Conservation (phyloP, 2,888 invertebrate genomes). For the Aquatica leii region DNA sequence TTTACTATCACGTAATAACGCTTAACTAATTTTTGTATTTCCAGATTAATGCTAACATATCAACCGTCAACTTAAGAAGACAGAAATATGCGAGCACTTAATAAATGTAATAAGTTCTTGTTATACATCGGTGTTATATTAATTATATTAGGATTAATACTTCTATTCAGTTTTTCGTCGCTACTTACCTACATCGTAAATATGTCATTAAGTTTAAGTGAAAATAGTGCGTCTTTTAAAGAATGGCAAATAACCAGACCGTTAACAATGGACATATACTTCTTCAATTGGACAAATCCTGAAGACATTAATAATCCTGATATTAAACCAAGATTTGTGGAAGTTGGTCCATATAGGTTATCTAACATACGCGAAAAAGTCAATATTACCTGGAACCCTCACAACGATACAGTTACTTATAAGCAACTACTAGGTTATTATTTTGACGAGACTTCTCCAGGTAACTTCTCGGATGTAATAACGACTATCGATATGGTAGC, state of each 20-base stretch:
- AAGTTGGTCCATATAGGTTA: constrained; percentile 72
- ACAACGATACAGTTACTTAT: constrained; percentile 77
- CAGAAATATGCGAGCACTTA: constrained; percentile 7
- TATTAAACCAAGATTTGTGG: constrained; percentile 66
- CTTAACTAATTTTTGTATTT: background rate
- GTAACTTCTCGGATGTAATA: constrained; percentile 6
- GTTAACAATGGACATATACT: constrained; percentile 44
- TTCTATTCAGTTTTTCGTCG: background rate
- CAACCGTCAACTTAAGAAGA: background rate
- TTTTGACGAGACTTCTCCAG: constrained; percentile 71
- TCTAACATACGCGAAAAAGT: constrained; percentile 75
- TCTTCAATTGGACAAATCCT: constrained; percentile 58
- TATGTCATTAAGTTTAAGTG: background rate
- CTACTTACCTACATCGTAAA: background rate
- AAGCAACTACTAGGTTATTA: constrained; percentile 72
- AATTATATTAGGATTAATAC: background rate
- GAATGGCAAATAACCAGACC: constrained; percentile 6
- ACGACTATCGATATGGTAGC: constrained; percentile 54
- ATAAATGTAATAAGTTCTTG: constrained; percentile 1
- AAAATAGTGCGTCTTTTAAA: background rate
- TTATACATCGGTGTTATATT: constrained; percentile 3
- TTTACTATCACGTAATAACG: too few relatives aligned
- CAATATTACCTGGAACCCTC: constrained; percentile 73
- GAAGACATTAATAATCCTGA: constrained; percentile 65
- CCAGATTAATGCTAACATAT: background rate